Conservation (phyloP, 37 sponge, comb jelly and placozoan genomes). For the Diacarnus erythraeanus region DNA sequence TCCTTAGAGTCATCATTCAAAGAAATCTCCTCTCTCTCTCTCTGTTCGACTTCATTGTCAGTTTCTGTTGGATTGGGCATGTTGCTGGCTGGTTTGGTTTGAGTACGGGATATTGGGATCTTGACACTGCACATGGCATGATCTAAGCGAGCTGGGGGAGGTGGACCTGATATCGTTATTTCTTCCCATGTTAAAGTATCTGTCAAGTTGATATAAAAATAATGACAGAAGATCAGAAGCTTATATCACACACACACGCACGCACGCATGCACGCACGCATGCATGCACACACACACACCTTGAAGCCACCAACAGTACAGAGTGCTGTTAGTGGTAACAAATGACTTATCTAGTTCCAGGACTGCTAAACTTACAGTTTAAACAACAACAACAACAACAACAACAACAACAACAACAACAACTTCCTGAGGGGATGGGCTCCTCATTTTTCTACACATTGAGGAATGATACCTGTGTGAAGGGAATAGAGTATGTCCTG, state of each 20-base stretch:
- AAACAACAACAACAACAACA: too few relatives aligned
- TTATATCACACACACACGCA: background rate
- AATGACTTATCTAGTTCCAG: too few relatives aligned
- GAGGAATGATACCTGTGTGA: constrained; percentile 43
- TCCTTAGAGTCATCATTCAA: background rate
- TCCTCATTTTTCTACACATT: background rate
- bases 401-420: too few relatives aligned
- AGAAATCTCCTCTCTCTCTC: background rate
- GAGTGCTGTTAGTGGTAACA: too few relatives aligned
- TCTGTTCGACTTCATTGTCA: background rate
- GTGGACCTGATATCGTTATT: constrained; percentile 13
- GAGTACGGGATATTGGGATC: background rate
- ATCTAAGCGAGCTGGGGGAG: constrained; percentile 60
- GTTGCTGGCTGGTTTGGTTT: background rate
- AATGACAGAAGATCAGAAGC: too few relatives aligned
- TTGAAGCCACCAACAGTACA: too few relatives aligned
- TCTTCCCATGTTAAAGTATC: constrained; percentile 31
- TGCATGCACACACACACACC: too few relatives aligned
- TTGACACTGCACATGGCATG: constrained; percentile 52
- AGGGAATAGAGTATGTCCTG: constrained; percentile 47
- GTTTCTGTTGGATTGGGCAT: background rate
- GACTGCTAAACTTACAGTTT: too few relatives aligned
- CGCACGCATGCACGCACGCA: too few relatives aligned
- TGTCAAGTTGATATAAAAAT: constrained; percentile 5
- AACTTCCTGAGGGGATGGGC: too few relatives aligned